Evolutionary conservation across 2,113 vertebrate species (phyloP), one percentile per base, ranked within the genome.

Genomic region (Xiphophorus hellerii): DNA sequence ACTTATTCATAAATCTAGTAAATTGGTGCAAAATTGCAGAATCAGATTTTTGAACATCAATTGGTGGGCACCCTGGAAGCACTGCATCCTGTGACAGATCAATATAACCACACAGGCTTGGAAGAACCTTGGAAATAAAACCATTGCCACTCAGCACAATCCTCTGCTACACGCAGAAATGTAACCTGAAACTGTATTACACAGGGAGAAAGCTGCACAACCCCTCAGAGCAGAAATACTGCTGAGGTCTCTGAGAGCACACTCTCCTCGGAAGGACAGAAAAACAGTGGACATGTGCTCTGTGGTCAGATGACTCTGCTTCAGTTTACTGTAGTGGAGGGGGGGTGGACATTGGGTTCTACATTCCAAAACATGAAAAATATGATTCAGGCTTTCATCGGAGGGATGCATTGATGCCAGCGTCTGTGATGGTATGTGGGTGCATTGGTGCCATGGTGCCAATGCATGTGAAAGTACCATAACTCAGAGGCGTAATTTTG

Each of bases 81-180:
- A 35, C 62, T 25, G 62, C 15, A 58, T 58, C 51, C 51, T 22
- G 51, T n/a, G 51, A n/a, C 51, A n/a, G 51, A 58, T 58, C 51
- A 58, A 58, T 58, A 25, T 10, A 58, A n/a, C 62, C 62, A 22
- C 17, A 22, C 30, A 22, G 31, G 30, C 62, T 9, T 30, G 13
- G 30, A 20, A 64, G 62, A 15, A 64, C 62, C 15, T 33, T 64
- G 62, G 62, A 64, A 64, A n/a, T 31, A 64, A 58, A 64, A 35
- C 30, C 30, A 33, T 10, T 35, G 30, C 20, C 62, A 64, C 30
- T 33, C 30, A 58, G 51, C 51, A 58, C 22, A n/a, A 58, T 64
- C 15, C 62, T 10, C 15, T 20, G 20, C 30, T 64, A 30, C 62
- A 64, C 17, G 6, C 62, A 33, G 30, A 31, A 64, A 9, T 33